Conservation (phyloP, 1,140 invertebrate species). For the Hydropsyche tenuis region DNA sequence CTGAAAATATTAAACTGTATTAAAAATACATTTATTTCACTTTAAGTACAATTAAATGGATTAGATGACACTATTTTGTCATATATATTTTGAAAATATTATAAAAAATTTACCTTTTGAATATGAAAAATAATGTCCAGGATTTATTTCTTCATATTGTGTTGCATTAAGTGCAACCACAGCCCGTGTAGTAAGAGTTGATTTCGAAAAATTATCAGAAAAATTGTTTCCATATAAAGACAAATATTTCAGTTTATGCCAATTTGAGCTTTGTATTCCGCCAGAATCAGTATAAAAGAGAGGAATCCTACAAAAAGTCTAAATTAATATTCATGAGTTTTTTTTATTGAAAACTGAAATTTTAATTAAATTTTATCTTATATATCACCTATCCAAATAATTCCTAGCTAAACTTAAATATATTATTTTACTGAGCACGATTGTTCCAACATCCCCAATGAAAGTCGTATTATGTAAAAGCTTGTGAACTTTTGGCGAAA, state of each 20-base stretch:
- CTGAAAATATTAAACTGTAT: conserved; percentile 35
- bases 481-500: not conserved
- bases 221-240: conserved; percentile 58
- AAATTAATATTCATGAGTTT: conserved; percentile 10
- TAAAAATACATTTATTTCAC: not conserved
- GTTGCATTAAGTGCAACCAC: conserved; percentile 55
- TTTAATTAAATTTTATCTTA: conserved; percentile 52
- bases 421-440: conserved; percentile 36
- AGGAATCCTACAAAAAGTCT: conserved; percentile 49
- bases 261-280: conserved; percentile 45
- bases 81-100: not conserved
- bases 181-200: conserved; percentile 1
- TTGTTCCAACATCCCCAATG: not conserved
- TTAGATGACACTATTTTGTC: not conserved
- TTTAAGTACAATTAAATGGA: not conserved
- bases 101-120: not conserved
- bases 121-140: conserved; percentile 28
- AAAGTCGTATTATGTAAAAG: not conserved
- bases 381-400: conserved; percentile 48
- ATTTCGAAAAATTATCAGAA: conserved; percentile 37
- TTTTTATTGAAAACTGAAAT: not conserved
- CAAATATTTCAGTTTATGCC: conserved; percentile 52
- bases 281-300: conserved; percentile 51
- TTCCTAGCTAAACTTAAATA: conserved; percentile 56
- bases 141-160: conserved; percentile 31